Conservation (phyloP, 2,888 invertebrate species). For the Branchipolynoe longqiensis region DNA sequence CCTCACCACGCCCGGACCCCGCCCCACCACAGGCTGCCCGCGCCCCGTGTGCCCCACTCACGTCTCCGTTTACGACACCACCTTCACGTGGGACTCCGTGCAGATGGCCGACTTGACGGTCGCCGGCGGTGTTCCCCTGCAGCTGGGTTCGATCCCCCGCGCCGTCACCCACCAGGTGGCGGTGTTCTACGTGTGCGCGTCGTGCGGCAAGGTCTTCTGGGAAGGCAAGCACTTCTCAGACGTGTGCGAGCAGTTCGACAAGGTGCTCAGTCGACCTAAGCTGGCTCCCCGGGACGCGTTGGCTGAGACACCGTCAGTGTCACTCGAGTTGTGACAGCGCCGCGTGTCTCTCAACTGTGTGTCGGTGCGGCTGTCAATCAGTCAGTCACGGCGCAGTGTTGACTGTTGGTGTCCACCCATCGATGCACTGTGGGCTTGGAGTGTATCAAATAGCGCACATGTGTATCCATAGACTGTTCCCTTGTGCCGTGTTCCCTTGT, state of each 20-base stretch:
- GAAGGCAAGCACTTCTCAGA: constrained; percentile 84
- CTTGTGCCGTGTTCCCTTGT: too few species aligned
- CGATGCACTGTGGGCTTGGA: too few species aligned
- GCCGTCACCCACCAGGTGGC: constrained; percentile 83
- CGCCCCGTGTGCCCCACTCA: not conserved
- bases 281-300: too few species aligned
- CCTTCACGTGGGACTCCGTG: constrained; percentile 58
- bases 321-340: too few species aligned
- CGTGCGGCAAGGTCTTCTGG: constrained; percentile 90
- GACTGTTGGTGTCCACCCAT: too few species aligned
- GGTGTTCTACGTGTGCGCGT: constrained; percentile 87
- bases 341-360: too few species aligned
- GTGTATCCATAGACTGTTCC: too few species aligned
- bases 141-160: constrained; percentile 83
- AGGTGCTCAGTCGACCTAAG: constrained; percentile 71
- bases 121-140: constrained; percentile 67
- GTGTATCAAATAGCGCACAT: too few species aligned
- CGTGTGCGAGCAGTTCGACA: constrained; percentile 76
- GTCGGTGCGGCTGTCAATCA: too few species aligned
- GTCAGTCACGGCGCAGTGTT: too few species aligned
- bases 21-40: not conserved
- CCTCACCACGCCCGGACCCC: not conserved
- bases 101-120: constrained; percentile 62
- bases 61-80: not conserved
- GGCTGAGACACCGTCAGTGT: too few species aligned